Evolutionary conservation across 2,797 vertebrate species (phyloP).

Genomic region (Takifugu ocellatus): DNA sequence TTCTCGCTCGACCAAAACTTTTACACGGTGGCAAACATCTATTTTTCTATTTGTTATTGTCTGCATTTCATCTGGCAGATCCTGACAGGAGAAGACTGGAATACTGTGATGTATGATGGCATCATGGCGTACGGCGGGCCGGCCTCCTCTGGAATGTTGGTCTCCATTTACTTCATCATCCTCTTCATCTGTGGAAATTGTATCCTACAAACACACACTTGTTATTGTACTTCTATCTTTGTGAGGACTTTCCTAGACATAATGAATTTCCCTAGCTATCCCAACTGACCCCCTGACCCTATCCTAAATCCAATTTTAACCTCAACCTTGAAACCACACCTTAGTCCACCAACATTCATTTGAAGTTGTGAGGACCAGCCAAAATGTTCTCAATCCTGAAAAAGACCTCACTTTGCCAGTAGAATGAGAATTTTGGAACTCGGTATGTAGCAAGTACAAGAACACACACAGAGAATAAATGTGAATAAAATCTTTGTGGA

Average conservation of each 20-base stretch:
- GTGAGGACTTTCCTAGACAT: too few relatives aligned
- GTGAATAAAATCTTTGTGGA: neutral
- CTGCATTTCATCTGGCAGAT: conserved; percentile 73
- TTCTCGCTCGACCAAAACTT: too few relatives aligned
- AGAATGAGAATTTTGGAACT: too few relatives aligned
- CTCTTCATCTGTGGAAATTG: conserved; percentile 99
- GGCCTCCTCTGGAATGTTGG: conserved; percentile 94
- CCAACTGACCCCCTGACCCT: too few relatives aligned
- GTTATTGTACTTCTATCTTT: too few relatives aligned
- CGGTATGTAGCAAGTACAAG: conserved; percentile 31
- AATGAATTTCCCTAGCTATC: too few relatives aligned
- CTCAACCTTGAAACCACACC: neutral
- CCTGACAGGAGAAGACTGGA: conserved; percentile 98
- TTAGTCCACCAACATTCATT: neutral
- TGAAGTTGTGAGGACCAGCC: too few relatives aligned
- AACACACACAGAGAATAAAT: neutral
- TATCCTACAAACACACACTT: conserved; percentile 79
- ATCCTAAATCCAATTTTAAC: too few relatives aligned
- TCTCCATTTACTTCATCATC: conserved; percentile 98
- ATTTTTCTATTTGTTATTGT: neutral
- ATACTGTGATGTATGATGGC: conserved; percentile 97
- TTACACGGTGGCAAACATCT: too few relatives aligned
- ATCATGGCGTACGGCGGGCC: conserved; percentile 98
- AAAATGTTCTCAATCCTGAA: too few relatives aligned
- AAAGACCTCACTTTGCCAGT: too few relatives aligned